phyloP scores from a whole-genome alignment of 2,888 invertebrate genomes.

The Andrena camellia region DNA sequence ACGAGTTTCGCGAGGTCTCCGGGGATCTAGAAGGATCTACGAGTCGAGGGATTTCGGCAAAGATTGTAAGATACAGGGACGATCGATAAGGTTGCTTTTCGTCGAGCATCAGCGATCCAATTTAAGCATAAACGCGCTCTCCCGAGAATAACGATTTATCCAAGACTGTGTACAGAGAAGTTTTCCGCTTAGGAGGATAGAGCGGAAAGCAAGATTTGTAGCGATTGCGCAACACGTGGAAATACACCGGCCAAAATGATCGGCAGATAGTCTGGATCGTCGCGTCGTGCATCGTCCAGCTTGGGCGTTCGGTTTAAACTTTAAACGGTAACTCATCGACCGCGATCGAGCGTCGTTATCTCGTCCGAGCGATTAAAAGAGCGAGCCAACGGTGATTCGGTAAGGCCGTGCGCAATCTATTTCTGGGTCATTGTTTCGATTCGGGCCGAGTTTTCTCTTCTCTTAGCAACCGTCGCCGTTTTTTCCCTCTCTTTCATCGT shows the following conservation, averaged over 20 bases:
- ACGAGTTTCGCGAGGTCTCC: neutral
- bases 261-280: neutral
- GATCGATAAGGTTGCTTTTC: neutral
- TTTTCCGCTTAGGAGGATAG: neutral
- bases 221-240: conserved; percentile 32
- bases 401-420: conserved; percentile 40
- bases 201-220: neutral
- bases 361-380: neutral
- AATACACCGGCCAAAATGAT: conserved; percentile 15
- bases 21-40: neutral
- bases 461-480: conserved; percentile 36
- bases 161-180: neutral
- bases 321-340: neutral
- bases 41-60: neutral
- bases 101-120: neutral
- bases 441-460: conserved; percentile 42
- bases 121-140: neutral
- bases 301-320: neutral
- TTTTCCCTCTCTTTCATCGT: conserved; percentile 17
- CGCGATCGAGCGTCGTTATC: conserved; percentile 23
- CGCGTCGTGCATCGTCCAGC: neutral
- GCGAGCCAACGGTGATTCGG: conserved; percentile 11
- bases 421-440: conserved; percentile 53
- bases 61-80: neutral
- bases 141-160: neutral